These are phyloP conservation scores for Pogonocherus hispidulus DNA, from an alignment of 2,888 invertebrate genomes.

Conservation along the genomic window DNA sequence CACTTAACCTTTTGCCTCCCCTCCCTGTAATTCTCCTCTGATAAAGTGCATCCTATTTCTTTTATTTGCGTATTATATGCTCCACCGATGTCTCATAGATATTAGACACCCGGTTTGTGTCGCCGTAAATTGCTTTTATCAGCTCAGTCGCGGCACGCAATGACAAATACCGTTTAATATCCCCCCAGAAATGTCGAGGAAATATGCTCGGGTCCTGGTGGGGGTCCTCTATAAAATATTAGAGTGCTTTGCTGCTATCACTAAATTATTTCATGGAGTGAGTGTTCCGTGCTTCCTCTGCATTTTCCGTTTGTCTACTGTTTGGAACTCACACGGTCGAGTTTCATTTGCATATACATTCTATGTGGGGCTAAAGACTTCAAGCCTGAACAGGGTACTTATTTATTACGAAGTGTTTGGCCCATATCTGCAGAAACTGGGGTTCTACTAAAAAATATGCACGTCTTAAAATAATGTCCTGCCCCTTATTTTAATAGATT, in stretches of 20 bases:
- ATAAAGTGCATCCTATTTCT: constrained; percentile 25
- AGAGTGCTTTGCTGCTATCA: not conserved
- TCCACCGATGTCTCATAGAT: constrained; percentile 27
- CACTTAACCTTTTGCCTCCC: too few species aligned
- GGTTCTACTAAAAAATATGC: too few species aligned
- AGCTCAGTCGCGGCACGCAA: constrained; percentile 23
- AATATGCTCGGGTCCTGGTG: constrained; percentile 18
- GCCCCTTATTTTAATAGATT: too few species aligned
- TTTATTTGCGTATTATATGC: constrained; percentile 25
- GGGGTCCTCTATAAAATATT: constrained; percentile 22
- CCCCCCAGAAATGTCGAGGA: constrained; percentile 24
- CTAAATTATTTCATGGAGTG: constrained; percentile 17
- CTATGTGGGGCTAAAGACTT: too few species aligned
- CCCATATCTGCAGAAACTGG: too few species aligned
- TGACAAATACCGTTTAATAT: constrained; percentile 32
- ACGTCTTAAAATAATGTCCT: too few species aligned
- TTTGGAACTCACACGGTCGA: not conserved
- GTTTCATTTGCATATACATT: not conserved
- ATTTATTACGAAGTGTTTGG: too few species aligned
- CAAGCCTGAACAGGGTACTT: too few species aligned
- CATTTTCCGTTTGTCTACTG: not conserved
- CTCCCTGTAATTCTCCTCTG: too few species aligned
- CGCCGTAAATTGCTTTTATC: constrained; percentile 35
- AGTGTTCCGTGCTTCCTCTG: not conserved
- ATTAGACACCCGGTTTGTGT: constrained; percentile 23